Conservation (phyloP, 2,888 invertebrate genomes). For the Phaonia tiefii region DNA sequence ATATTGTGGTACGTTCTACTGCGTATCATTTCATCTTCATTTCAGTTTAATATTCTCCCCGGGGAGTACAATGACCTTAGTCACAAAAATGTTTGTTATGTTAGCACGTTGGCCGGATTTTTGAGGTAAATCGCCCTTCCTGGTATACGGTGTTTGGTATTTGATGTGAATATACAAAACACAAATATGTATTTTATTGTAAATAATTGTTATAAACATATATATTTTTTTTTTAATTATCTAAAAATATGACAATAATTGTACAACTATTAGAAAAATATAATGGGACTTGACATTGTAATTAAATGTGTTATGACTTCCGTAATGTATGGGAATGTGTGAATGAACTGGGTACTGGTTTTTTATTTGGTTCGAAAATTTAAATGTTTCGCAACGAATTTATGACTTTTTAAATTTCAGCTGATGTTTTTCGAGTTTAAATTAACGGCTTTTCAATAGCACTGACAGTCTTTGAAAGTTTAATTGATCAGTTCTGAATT, state of each 20-base stretch:
- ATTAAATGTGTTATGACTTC: conserved; percentile 31
- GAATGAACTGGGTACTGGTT: too few species aligned
- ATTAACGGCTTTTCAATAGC: too few species aligned
- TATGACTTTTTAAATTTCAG: too few species aligned
- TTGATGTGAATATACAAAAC: neutral
- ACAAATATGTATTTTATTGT: conserved; percentile 4
- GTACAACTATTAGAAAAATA: neutral
- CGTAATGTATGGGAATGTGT: too few species aligned
- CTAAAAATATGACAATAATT: conserved; percentile 8
- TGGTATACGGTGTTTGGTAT: neutral
- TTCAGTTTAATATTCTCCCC: neutral
- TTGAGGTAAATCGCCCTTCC: too few species aligned
- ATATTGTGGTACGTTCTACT: too few species aligned
- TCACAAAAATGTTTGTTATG: neutral
- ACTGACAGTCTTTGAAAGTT: too few species aligned
- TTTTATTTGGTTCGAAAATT: too few species aligned
- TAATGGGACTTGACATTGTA: conserved; percentile 18
- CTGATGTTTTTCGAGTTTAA: too few species aligned
- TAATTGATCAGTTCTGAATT: too few species aligned
- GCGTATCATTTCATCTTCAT: conserved; percentile 1
- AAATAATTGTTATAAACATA: neutral
- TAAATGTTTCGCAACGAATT: too few species aligned
- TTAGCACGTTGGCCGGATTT: too few species aligned
- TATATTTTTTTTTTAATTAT: conserved; percentile 14
- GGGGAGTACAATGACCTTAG: conserved; percentile 17